Conservation (phyloP, 2,888 invertebrate genomes). For the Phytoseiulus persimilis region DNA sequence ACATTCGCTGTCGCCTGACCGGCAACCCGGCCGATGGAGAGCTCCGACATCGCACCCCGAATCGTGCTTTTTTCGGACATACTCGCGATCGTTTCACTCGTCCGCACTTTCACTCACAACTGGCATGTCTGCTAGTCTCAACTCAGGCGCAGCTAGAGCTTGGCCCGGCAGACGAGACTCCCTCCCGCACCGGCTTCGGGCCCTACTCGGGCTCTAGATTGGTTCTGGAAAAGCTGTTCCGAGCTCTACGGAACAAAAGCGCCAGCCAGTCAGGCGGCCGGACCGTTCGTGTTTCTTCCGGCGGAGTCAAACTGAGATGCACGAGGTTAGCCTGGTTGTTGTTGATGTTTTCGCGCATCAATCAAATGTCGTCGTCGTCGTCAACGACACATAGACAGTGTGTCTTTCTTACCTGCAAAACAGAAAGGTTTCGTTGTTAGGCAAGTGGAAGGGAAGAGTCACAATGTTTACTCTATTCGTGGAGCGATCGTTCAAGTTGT, state of each 20-base stretch:
- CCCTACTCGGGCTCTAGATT: not conserved
- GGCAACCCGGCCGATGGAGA: not conserved
- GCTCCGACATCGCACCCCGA: not conserved
- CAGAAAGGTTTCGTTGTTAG: not conserved
- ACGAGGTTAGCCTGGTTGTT: not conserved
- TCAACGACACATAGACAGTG: not conserved
- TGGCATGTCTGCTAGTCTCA: too few species aligned
- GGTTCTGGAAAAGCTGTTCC: not conserved
- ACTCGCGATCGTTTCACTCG: not conserved
- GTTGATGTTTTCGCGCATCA: constrained; percentile 5
- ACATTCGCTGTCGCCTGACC: not conserved
- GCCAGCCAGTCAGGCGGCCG: not conserved
- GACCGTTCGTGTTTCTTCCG: not conserved
- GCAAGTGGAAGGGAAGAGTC: not conserved
- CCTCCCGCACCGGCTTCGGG: not conserved
- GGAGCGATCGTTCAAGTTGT: not conserved
- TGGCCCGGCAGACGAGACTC: not conserved
- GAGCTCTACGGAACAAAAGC: not conserved
- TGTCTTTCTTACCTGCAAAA: not conserved
- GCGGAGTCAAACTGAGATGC: not conserved
- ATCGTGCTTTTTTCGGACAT: not conserved
- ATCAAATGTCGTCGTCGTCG: not conserved
- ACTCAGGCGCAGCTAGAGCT: too few species aligned
- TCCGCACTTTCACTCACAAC: not conserved
- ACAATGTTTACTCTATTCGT: not conserved